These are phyloP conservation scores for Empis livida DNA, from an alignment of 2,888 invertebrate genomes.

Conservation along the genomic window DNA sequence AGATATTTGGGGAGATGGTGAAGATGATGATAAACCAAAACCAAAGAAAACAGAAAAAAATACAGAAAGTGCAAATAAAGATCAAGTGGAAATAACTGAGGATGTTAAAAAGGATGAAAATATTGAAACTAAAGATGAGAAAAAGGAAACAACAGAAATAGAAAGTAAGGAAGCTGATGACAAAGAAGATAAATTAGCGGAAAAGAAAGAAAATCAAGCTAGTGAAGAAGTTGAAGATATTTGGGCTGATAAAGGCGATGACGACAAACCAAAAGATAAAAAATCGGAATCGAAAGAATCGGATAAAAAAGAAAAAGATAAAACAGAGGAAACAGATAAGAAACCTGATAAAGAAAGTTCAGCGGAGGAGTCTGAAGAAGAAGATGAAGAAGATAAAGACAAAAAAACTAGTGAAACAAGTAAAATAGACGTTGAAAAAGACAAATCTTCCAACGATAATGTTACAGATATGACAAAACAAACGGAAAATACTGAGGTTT, in stretches of 20 bases:
- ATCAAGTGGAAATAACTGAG: constrained; percentile 13
- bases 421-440: constrained; percentile 1
- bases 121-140: constrained; percentile 12
- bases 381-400: constrained; percentile 7
- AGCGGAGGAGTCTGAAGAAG: constrained; percentile 4
- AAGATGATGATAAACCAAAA: too few relatives aligned
- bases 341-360: constrained; percentile 9
- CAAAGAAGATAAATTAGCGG: neutral
- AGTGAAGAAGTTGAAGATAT: constrained; percentile 13
- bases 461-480: constrained; percentile 10
- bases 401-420: constrained; percentile 1
- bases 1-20: too few relatives aligned
- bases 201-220: neutral
- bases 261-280: constrained; percentile 5
- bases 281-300: neutral
- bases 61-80: too few relatives aligned
- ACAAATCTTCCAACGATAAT: constrained; percentile 2
- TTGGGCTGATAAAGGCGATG: constrained; percentile 6
- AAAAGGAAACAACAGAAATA: constrained; percentile 10
- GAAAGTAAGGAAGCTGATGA: constrained; percentile 3
- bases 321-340: neutral
- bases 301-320: neutral
- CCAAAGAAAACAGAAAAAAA: constrained; percentile 11
- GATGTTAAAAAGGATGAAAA: constrained; percentile 10
- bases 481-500: constrained; percentile 5